Evolutionary conservation across 2,797 vertebrate species (phyloP), one percentile per base, ranked within the genome.

Genomic region (Dipus sagitta): DNA sequence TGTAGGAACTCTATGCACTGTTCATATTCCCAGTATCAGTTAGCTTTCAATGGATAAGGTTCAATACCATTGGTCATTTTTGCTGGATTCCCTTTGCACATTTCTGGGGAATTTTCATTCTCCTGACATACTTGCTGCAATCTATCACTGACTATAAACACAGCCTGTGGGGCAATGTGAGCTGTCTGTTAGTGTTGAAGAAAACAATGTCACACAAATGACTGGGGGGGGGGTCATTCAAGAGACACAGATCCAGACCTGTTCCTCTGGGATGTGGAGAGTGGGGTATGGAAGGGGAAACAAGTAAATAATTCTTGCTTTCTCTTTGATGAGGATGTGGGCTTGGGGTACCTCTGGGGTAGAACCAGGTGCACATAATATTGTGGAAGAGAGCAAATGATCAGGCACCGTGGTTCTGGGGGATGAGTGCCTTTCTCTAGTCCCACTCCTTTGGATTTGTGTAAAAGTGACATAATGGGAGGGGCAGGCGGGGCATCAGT

Each of bases 91-190:
- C 23, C 32, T 85, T 74, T 76, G 28, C 12, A 30, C 42, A 84
- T 34, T 90, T 78, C n/a, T 30, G 10, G 87, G 82, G 65, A 8
- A 3, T 30, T 60, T 77, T 81, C 38, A 21, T 71, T 23, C 34
- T 80, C 54, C 28, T 47, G 65, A 34, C 60, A 3, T 20, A 21
- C 47, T 34, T 38, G 20, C 60, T 14, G 11, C 74, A 24, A 52
- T 74, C 30, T 81, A 2, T 6, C 24, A n/a, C 30, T 42, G 14
- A 14, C 18, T 86, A 3, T 42, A 5, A 12, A 23, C 62, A 11
- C 24, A 4, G 2, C 0, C 0, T 54, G 26, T 4, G n/a, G 28
- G 47, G 11, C 20, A 23, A 2, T 0, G 0, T 28, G 42, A 38
- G 17, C n/a, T 86, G 12, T 84, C 8, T 30, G 34, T 23, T 7